Percentiles rank a stretch among this genome's conserved stretches.
Conservation (phyloP, 2,113 vertebrate genomes). For the Mesocricetus auratus region DNA sequence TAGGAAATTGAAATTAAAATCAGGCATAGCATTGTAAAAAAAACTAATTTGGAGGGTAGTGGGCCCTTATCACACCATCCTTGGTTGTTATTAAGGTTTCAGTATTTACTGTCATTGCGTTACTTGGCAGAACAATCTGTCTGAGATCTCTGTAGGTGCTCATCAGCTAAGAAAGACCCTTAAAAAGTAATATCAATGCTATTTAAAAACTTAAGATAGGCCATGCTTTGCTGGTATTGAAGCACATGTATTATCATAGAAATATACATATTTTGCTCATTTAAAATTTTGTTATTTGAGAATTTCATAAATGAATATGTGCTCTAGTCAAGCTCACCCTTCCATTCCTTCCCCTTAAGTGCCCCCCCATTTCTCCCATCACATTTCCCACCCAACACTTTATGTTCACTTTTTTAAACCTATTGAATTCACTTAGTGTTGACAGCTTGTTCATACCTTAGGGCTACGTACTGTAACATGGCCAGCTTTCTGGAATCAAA, state of each 20-base stretch:
- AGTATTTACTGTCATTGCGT: neutral
- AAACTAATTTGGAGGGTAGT: neutral
- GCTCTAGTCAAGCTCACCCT: neutral
- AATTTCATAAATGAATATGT: neutral
- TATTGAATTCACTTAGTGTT: neutral
- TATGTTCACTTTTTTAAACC: neutral
- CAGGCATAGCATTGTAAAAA: neutral
- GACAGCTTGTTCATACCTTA: neutral
- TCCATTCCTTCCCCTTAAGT: neutral
- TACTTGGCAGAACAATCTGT: neutral
- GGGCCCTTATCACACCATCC: neutral
- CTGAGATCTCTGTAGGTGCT: neutral
- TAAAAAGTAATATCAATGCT: neutral
- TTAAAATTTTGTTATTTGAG: neutral
- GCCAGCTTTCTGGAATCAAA: neutral
- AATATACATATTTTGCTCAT: neutral
- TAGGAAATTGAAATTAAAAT: constrained; percentile 3
- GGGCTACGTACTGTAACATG: too few relatives aligned
- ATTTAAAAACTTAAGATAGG: neutral
- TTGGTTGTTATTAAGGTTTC: neutral
- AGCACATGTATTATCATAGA: neutral
- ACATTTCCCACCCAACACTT: neutral
- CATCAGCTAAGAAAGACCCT: neutral
- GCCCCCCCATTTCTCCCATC: neutral
- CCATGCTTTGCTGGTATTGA: neutral